A percentile compares a stretch with the other conserved stretches of the same genome.
phyloP scores from a whole-genome alignment of 2,888 invertebrate genomes.

The Fissipunctia ypsillon region DNA sequence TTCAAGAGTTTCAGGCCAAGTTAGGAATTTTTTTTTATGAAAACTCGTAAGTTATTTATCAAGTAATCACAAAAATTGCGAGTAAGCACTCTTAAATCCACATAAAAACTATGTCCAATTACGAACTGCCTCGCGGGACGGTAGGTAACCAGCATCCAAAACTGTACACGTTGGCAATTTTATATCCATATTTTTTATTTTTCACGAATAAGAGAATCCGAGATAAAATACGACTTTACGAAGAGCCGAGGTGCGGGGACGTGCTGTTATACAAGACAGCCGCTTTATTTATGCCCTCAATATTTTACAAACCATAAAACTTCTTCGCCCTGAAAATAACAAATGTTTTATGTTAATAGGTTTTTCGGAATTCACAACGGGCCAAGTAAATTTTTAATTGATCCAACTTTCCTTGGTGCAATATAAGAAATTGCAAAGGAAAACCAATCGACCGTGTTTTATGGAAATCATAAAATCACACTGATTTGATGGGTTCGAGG shows the following conservation, averaged over 20 bases:
- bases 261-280: slow-evolving; percentile 88
- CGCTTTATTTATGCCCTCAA: slow-evolving; percentile 88
- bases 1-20: slow-evolving; percentile 7
- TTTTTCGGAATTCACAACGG: slow-evolving; percentile 74
- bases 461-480: slow-evolving; percentile 70
- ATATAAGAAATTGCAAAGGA: slow-evolving; percentile 58
- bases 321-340: slow-evolving; percentile 86
- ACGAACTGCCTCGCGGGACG: slow-evolving; percentile 49
- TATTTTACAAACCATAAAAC: slow-evolving; percentile 90
- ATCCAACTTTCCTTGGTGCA: slow-evolving; percentile 58
- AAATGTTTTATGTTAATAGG: slow-evolving; percentile 88
- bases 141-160: slow-evolving; percentile 61
- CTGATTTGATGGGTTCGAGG: slow-evolving; percentile 67
- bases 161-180: slow-evolving; percentile 79
- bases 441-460: slow-evolving; percentile 66
- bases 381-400: slow-evolving; percentile 71
- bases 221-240: slow-evolving; percentile 87
- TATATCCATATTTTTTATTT: slow-evolving; percentile 83
- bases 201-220: slow-evolving; percentile 85
- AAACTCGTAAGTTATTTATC: slow-evolving; percentile 47
- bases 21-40: slow-evolving; percentile 8
- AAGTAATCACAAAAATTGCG: slow-evolving; percentile 29
- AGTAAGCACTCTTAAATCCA: slow-evolving; percentile 29
- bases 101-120: slow-evolving; percentile 60
- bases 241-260: slow-evolving; percentile 80